Base-by-base conservation (phyloP, 2,113 vertebrate genomes). In the Tichodroma muraria region DNA sequence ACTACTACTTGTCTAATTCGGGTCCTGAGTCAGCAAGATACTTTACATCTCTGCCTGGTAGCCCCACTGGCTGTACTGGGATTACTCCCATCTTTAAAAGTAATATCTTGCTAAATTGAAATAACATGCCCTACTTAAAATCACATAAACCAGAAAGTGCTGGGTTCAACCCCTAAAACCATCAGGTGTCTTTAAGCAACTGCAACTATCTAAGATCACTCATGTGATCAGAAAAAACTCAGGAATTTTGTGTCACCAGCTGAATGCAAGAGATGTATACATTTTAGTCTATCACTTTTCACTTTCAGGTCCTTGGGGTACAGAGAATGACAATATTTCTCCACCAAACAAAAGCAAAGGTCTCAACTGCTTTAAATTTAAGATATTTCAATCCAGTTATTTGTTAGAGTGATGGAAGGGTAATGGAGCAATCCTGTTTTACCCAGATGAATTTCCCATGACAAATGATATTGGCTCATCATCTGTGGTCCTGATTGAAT, bases 361-460 rank as follows among this genome's bases (percentile, higher is more conserved):
- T 93, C 84, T 92, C 94, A 95, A 96, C 95, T 97, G 96, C 92
- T 97, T 97, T 97, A 97, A 96, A 97, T 96, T 94, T 97, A 95
- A 94, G 92, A 90, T 56, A 95, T 97, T 97, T 97, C 95, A 93
- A 89, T 86, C 56, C 89, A 88, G 91, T 96, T 97, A 86, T 96
- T 97, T 97, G 93, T 97, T 95, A 96, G 96, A 97, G 93, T 97
- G 97, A 96, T 75, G 78, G 96, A 97, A 95, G 96, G 90, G 96
- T 95, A 96, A 97, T 97, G 97, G 94, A 97, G 97, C 96, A 97
- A 96, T 97, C 97, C 96, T 96, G 97, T 98, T 98, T 98, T 95
- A 98, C 97, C 98, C 92, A 96, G 97, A 98, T 97, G 98, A 98
- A 98, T 98, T 98, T 99, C 98, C 98, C 98, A 98, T 99, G 98